These are phyloP conservation scores for Caranx ignobilis DNA, from an alignment of 2,113 vertebrate genomes.

Conservation along the genomic window DNA sequence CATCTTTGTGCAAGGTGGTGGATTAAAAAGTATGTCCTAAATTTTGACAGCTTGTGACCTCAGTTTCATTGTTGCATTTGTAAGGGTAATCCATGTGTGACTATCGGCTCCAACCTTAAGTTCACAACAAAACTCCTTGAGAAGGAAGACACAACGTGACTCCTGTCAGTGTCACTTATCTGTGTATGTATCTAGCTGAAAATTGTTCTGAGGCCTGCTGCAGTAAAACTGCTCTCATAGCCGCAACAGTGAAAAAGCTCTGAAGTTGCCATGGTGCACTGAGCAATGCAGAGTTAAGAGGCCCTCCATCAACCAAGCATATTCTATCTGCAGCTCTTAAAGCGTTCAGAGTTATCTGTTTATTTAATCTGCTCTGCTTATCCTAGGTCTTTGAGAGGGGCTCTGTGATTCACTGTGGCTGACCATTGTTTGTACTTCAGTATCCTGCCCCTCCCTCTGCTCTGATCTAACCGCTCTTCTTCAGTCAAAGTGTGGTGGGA, in stretches of 20 bases:
- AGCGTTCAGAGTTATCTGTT: conserved; percentile 68
- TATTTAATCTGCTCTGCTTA: conserved; percentile 75
- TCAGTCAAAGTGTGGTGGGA: conserved; percentile 55
- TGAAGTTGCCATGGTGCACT: conserved; percentile 58
- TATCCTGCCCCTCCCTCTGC: conserved; percentile 67
- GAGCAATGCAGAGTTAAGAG: conserved; percentile 61
- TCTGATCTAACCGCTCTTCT: conserved; percentile 68
- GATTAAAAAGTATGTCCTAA: conserved; percentile 12
- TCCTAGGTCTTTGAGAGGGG: conserved; percentile 69
- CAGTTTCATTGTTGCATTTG: not conserved
- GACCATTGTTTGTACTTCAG: conserved; percentile 73
- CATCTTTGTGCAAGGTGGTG: not conserved
- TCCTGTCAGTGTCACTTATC: not conserved
- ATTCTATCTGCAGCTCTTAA: conserved; percentile 65
- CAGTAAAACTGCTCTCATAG: not conserved
- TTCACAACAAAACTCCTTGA: not conserved
- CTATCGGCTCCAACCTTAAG: not conserved
- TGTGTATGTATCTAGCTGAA: conserved; percentile 4
- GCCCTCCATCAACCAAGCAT: conserved; percentile 53
- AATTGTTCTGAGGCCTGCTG: conserved; percentile 13
- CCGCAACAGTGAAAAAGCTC: conserved; percentile 11
- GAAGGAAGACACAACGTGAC: not conserved
- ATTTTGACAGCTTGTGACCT: not conserved
- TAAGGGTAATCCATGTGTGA: not conserved
- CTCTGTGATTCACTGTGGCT: conserved; percentile 74